phyloP scores from a whole-genome alignment of 2,797 vertebrate genomes.

The Myioborus miniatus region DNA sequence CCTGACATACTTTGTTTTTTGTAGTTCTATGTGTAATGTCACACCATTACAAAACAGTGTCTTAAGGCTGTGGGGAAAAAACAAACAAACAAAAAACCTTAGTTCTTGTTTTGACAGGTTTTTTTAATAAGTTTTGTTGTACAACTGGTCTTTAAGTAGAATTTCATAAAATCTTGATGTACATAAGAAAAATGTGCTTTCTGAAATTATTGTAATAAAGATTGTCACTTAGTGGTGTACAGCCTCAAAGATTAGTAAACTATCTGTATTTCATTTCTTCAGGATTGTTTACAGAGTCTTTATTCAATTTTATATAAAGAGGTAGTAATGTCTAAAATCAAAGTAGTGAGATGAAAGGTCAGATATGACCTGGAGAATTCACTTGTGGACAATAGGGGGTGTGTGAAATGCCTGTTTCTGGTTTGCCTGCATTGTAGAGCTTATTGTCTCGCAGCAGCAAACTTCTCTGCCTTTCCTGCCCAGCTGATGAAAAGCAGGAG shows the following conservation, averaged over 20 bases:
- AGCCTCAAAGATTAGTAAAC: background rate
- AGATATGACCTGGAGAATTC: background rate
- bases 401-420: background rate
- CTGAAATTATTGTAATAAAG: background rate
- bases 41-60: background rate
- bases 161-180: background rate
- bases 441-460: background rate
- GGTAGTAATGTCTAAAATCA: background rate
- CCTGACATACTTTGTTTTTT: background rate
- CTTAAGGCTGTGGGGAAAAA: background rate
- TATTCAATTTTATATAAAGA: background rate
- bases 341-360: background rate
- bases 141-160: background rate
- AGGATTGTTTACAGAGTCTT: background rate
- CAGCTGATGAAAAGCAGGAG: background rate
- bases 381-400: background rate
- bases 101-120: background rate
- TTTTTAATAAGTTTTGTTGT: background rate
- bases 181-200: background rate
- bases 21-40: background rate
- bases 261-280: background rate
- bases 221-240: background rate
- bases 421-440: background rate
- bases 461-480: background rate
- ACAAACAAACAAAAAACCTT: background rate